Evolutionary conservation across 35 echinoderm and acorn worm species (phyloP).

Genomic region (Ophioderma brevispina): DNA sequence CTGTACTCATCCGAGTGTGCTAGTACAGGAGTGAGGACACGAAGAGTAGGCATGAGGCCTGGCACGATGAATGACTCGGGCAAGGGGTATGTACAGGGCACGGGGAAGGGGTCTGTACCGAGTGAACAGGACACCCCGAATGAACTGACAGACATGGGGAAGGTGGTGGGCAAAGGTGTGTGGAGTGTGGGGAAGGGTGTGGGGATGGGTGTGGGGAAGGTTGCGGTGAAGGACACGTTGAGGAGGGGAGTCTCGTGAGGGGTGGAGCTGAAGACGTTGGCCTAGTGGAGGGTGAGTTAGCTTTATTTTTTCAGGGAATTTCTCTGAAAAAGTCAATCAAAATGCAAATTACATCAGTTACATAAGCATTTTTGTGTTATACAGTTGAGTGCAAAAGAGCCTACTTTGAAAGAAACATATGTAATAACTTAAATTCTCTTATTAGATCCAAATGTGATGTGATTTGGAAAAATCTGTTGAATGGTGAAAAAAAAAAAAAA

Average conservation of each 20-base stretch:
- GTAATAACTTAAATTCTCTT: no score
- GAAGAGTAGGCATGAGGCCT: slow-evolving; percentile 36
- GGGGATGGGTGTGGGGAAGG: slow-evolving; percentile 60
- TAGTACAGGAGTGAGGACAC: slow-evolving; percentile 61
- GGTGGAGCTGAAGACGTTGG: slow-evolving; percentile 92
- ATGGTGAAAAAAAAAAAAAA: no score
- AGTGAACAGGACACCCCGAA: slow-evolving; percentile 71
- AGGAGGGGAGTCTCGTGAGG: slow-evolving; percentile 50
- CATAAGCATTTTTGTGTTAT: no score
- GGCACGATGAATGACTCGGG: slow-evolving; percentile 32
- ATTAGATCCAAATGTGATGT: no score
- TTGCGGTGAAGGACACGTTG: slow-evolving; percentile 30
- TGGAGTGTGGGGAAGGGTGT: slow-evolving; percentile 32
- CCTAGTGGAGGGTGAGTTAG: slow-evolving; percentile 74
- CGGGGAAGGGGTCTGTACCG: slow-evolving; percentile 76
- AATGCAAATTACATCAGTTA: no score
- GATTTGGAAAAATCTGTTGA: no score
- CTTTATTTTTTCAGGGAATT: not conserved
- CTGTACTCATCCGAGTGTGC: slow-evolving; percentile 41
- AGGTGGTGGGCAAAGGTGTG: slow-evolving; percentile 32
- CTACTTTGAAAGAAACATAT: no score
- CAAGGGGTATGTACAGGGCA: slow-evolving; percentile 79
- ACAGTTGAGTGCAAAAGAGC: no score
- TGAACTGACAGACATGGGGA: slow-evolving; percentile 69
- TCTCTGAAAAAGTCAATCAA: not conserved